Evolutionary conservation across 2,797 vertebrate genomes (phyloP).

Genomic region (Phalanger gymnotis): DNA sequence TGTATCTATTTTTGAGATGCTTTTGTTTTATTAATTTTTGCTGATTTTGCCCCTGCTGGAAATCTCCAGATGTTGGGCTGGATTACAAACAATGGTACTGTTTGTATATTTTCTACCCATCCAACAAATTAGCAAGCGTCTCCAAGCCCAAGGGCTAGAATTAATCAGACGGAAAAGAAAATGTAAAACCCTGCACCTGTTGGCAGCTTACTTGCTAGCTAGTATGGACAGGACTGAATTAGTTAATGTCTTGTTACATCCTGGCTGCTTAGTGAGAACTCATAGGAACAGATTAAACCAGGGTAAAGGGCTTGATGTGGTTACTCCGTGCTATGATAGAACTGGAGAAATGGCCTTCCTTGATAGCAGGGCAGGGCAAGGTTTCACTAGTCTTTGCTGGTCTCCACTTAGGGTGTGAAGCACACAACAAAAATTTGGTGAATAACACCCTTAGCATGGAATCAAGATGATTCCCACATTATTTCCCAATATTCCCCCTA

Average conservation of each 20-base stretch:
- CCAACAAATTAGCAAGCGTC: not conserved
- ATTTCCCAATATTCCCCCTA: not conserved
- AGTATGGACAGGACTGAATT: not conserved
- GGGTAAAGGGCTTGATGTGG: not conserved
- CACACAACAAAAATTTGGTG: not conserved
- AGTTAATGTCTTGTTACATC: not conserved
- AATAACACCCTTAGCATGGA: not conserved
- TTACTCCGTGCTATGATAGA: not conserved
- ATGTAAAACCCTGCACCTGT: not conserved
- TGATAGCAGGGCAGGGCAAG: not conserved
- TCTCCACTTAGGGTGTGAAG: not conserved
- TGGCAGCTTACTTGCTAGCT: not conserved
- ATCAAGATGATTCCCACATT: not conserved
- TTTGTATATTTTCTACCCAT: not conserved
- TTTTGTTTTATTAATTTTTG: slow-evolving; percentile 15
- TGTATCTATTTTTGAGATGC: not conserved
- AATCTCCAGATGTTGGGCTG: slow-evolving; percentile 14
- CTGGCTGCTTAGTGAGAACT: not conserved
- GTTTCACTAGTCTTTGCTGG: not conserved
- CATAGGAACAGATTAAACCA: not conserved
- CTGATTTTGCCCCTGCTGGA: not conserved
- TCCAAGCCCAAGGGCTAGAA: not conserved
- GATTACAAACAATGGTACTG: not conserved
- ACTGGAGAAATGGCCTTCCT: not conserved
- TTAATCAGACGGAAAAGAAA: not conserved